Evolutionary conservation across 2,113 vertebrate species (phyloP).

Genomic region (Kobus ellipsiprymnus): DNA sequence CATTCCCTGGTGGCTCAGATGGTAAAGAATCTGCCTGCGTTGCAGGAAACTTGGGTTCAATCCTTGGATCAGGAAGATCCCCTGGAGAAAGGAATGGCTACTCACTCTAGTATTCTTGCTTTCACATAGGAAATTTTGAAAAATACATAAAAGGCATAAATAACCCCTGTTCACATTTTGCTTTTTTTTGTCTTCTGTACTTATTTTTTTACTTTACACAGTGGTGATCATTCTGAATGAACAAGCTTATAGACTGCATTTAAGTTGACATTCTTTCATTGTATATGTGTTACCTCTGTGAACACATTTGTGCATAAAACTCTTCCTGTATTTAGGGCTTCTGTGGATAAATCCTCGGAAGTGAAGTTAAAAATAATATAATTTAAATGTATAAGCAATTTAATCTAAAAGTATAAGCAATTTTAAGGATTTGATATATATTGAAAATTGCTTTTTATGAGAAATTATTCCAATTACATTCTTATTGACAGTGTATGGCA

Average conservation of each 20-base stretch:
- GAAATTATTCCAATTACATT: background rate
- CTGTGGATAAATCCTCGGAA: background rate
- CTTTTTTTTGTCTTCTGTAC: background rate
- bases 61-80: background rate
- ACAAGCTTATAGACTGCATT: background rate
- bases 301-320: background rate
- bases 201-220: background rate
- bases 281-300: background rate
- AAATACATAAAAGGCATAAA: background rate
- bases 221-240: background rate
- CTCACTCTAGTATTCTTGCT: background rate
- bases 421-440: background rate
- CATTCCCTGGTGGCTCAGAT: background rate
- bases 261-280: background rate
- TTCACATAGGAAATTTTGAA: background rate
- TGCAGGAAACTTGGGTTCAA: background rate
- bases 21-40: background rate
- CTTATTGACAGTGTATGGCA: background rate
- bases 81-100: background rate
- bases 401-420: background rate
- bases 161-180: background rate
- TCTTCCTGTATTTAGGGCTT: background rate
- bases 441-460: conserved; percentile 9
- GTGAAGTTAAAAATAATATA: background rate
- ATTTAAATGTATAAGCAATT: background rate